Evolutionary conservation across 2,113 vertebrate species (phyloP), one percentile per base, ranked within the genome.

Genomic region (Amazona guildingii): DNA sequence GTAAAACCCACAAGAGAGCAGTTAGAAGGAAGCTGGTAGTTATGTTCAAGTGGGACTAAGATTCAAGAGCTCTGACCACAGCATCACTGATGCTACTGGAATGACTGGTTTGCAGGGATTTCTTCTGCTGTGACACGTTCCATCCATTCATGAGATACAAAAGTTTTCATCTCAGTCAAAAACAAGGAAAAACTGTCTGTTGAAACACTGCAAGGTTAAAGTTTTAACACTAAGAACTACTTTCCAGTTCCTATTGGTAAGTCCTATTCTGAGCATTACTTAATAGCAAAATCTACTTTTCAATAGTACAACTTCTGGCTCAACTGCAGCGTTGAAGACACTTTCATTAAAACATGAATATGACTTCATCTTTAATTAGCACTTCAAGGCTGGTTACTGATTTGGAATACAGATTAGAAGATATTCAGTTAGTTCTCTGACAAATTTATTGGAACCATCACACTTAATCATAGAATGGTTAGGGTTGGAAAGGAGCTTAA

Each of bases 321-420:
- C 64, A 81, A 66, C 51, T 81, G 23, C 80, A 80, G 37, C n/a
- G 48, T 78, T 74, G 55, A 84, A 92, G 77, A 31, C 41, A 75
- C 21, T 86, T 90, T 61, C 48, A 76, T 91, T 87, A 83, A 63
- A 92, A 70, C 18, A 59, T 81, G 61, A 83, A 59, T 37, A 81
- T 92, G 35, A 94, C 92, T 94, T 96, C 87, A 94, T 90, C 57
- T 94, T 89, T 95, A 96, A 86, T 96, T 95, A 81, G 14, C 18
- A 49, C 77, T 86, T 95, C 57, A 86, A 79, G 13, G 17, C 62
- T 94, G 52, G 43, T 86, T 91, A 75, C 81, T 75, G 77, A 95
- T 95, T 90, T 7, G 14, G 95, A 95, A 67, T 77, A 76, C 39
- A 86, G 69, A 94, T 95, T 79, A 91, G 64, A 66, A 96, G 72